Evolutionary conservation across 2,113 vertebrate species (phyloP).

Genomic region (Grammatotria lemairii): DNA sequence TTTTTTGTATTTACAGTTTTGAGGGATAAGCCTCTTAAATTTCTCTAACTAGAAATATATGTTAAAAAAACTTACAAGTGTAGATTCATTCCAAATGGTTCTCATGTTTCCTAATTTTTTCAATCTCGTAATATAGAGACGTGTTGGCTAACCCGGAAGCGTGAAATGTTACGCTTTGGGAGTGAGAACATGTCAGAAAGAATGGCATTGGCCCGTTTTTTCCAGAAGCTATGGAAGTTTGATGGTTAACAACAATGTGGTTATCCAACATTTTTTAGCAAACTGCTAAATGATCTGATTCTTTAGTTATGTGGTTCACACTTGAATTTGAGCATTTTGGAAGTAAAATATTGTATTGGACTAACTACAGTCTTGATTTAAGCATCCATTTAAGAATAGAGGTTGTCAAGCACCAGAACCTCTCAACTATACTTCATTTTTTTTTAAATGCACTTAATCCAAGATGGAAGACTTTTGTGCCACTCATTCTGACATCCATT

Average conservation of each 20-base stretch:
- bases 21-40: too few relatives aligned
- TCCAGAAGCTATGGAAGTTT: neutral
- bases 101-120: neutral
- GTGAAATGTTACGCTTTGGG: neutral
- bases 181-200: neutral
- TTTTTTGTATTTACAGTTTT: too few relatives aligned
- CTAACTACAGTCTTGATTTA: neutral
- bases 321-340: neutral
- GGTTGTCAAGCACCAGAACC: neutral
- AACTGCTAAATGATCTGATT: neutral
- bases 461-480: neutral
- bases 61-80: neutral
- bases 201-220: neutral
- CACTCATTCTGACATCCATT: neutral
- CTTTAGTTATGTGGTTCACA: neutral
- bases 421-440: neutral
- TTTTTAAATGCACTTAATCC: neutral
- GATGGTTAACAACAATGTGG: rapidly evolving
- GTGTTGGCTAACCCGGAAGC: neutral
- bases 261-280: neutral
- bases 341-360: neutral
- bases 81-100: neutral
- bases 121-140: neutral
- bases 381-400: neutral
- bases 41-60: too few relatives aligned